Evolutionary conservation across 2,797 vertebrate genomes (phyloP).

Genomic region (Pristis pectinata): DNA sequence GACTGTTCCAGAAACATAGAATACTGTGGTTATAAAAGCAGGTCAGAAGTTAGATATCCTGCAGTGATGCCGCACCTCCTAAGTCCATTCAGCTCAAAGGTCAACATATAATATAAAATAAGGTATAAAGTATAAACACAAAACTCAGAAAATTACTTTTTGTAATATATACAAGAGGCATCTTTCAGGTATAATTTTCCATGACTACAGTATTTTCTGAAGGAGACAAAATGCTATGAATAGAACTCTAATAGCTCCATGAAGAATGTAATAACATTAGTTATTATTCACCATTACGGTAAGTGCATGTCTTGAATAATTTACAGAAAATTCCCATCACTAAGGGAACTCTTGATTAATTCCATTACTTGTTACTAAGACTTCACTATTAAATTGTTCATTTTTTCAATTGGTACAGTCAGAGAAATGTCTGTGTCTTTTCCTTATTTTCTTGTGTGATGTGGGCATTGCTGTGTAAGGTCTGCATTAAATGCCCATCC

Average conservation of each 20-base stretch:
- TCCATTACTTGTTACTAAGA: neutral
- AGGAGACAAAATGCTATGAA: neutral
- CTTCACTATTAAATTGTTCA: neutral
- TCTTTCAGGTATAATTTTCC: neutral
- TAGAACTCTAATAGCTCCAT: neutral
- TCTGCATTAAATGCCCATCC: too few species aligned
- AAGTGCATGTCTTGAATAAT: constrained; percentile 29
- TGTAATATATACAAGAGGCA: neutral
- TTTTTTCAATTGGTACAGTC: neutral
- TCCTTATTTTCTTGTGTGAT: too few species aligned
- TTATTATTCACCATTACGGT: neutral
- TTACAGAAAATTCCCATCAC: neutral
- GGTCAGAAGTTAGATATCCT: too few species aligned
- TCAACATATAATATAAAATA: neutral
- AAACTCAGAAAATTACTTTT: neutral
- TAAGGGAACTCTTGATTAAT: neutral
- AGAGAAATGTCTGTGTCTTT: neutral
- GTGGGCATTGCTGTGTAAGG: too few species aligned
- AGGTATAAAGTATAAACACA: neutral
- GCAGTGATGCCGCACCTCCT: too few species aligned
- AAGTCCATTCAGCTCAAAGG: neutral
- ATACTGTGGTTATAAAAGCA: too few species aligned
- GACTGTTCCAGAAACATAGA: too few species aligned
- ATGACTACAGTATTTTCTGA: neutral
- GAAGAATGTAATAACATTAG: neutral